A percentile compares a stretch with the other conserved stretches of the same genome.
Evolutionary conservation across 2,888 invertebrate species (phyloP).

Genomic region (Congeria kusceri): DNA sequence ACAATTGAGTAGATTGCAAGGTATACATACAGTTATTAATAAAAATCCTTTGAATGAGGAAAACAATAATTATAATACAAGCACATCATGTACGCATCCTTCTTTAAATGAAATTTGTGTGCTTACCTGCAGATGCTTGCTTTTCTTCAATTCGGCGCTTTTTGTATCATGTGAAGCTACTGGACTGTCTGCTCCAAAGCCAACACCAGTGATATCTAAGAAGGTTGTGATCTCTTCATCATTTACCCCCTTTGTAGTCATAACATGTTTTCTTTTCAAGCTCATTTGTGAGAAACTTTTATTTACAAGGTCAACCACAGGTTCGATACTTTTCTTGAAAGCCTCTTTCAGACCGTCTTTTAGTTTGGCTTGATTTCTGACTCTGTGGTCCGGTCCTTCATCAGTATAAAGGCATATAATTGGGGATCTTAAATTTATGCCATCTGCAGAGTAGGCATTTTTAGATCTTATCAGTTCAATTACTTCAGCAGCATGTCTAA

Average conservation of each 20-base stretch:
- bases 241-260: not conserved
- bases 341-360: constrained; percentile 8
- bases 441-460: not conserved
- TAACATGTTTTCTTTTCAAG: constrained; percentile 8
- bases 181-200: not conserved
- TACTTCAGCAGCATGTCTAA: constrained; percentile 51
- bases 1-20: too few relatives aligned
- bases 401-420: constrained; percentile 1
- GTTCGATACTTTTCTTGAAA: constrained; percentile 11
- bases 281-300: constrained; percentile 5
- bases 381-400: not conserved
- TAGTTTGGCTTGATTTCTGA: constrained; percentile 6
- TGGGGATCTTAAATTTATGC: not conserved
- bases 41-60: too few relatives aligned
- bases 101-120: not conserved
- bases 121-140: constrained; percentile 2
- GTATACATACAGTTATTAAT: too few relatives aligned
- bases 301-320: constrained; percentile 10
- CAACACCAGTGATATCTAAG: not conserved
- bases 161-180: not conserved
- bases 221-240: not conserved
- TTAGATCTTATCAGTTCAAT: not conserved
- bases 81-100: too few relatives aligned
- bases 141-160: constrained; percentile 15
- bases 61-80: too few relatives aligned